Evolutionary conservation across 2,888 invertebrate species (phyloP).

Genomic region (Nineta flava): DNA sequence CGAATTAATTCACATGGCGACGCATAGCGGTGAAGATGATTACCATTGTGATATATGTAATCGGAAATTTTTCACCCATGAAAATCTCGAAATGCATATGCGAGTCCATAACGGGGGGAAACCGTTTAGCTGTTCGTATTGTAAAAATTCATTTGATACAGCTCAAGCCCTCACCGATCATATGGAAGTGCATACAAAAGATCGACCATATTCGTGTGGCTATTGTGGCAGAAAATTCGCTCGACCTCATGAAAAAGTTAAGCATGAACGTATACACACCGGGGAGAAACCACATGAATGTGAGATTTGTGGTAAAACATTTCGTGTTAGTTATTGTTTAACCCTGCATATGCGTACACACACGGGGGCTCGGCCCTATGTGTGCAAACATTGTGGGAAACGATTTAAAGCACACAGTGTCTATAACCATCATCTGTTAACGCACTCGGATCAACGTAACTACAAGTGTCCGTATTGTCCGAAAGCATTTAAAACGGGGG

Average conservation of each 20-base stretch:
- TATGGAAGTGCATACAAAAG: slow-evolving; percentile 20
- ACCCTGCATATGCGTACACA: slow-evolving; percentile 68
- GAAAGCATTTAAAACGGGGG: slow-evolving; percentile 65
- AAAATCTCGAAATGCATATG: slow-evolving; percentile 56
- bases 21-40: slow-evolving; percentile 40
- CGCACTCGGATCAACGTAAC: slow-evolving; percentile 58
- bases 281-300: slow-evolving; percentile 65
- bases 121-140: slow-evolving; percentile 27
- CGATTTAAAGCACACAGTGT: slow-evolving; percentile 67
- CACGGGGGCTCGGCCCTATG: slow-evolving; percentile 60
- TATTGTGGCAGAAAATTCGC: slow-evolving; percentile 56
- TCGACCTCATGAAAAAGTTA: slow-evolving; percentile 66
- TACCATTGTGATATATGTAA: slow-evolving; percentile 54
- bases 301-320: slow-evolving; percentile 64
- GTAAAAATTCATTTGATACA: slow-evolving; percentile 24
- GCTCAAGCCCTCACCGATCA: slow-evolving; percentile 22
- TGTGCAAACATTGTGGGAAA: slow-evolving; percentile 53
- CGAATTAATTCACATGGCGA: slow-evolving; percentile 45
- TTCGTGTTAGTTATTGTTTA: slow-evolving; percentile 63
- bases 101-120: slow-evolving; percentile 46
- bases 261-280: slow-evolving; percentile 71
- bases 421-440: slow-evolving; percentile 59
- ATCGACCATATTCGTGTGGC: slow-evolving; percentile 47
- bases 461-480: slow-evolving; percentile 63
- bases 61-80: slow-evolving; percentile 46